Evolutionary conservation across 2,797 vertebrate genomes (phyloP).

Genomic region (Vespertilio murinus): DNA sequence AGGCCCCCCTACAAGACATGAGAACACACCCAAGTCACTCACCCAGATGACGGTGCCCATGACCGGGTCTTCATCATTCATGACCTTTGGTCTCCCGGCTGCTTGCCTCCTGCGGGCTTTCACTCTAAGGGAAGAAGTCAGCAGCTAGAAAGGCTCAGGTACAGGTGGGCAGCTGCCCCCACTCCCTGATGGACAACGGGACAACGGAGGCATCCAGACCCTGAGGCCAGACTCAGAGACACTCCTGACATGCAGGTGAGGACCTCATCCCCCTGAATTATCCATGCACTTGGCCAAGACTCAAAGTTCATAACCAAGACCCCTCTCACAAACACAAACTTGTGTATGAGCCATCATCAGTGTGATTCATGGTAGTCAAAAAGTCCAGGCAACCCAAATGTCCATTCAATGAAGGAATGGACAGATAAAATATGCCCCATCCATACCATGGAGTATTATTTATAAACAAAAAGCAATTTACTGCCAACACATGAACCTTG

Average conservation of each 20-base stretch:
- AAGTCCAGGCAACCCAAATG: not conserved
- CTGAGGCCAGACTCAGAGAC: not conserved
- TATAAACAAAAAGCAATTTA: not conserved
- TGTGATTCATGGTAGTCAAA: too few relatives aligned
- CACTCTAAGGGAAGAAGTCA: constrained; percentile 12
- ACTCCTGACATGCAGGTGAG: accelerated
- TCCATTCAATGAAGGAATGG: accelerated
- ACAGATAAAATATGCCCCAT: not conserved
- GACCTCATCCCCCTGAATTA: accelerated
- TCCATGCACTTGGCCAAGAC: not conserved
- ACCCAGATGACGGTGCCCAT: constrained; percentile 43
- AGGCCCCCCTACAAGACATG: accelerated
- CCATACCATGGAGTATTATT: not conserved
- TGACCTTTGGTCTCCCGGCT: accelerated
- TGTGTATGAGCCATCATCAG: accelerated
- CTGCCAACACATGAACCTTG: not conserved
- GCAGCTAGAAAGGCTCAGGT: not conserved
- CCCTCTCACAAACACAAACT: not conserved
- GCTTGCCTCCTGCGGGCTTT: not conserved
- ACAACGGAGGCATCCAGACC: not conserved
- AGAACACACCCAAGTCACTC: not conserved
- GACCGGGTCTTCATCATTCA: not conserved
- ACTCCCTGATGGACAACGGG: accelerated
- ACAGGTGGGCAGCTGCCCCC: too few relatives aligned
- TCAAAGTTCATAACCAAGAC: not conserved